phyloP scores from a whole-genome alignment of 2,797 vertebrate genomes.

The Chromis chromis region DNA sequence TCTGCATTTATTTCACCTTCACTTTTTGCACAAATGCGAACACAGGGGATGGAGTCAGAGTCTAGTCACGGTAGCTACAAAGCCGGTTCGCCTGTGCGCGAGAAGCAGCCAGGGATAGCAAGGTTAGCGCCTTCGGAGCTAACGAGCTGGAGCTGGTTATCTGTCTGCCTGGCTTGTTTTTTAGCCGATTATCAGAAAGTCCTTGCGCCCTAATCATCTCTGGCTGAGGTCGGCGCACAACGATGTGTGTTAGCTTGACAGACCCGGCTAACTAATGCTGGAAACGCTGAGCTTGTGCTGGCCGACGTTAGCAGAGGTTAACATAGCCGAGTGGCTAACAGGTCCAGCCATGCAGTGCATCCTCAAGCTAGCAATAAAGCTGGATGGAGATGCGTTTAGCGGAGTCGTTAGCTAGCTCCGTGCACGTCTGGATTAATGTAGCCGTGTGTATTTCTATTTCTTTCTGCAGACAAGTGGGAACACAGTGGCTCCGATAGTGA shows the following conservation, averaged over 20 bases:
- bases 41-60: too few species aligned
- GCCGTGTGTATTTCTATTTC: background rate
- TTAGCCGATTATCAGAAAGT: conserved; percentile 80
- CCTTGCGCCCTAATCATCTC: conserved; percentile 70
- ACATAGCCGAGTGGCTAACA: conserved; percentile 39
- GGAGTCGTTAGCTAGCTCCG: conserved; percentile 3
- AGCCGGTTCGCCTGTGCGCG: background rate
- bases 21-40: background rate
- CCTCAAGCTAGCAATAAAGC: conserved; percentile 33
- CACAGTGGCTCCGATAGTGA: too few species aligned
- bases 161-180: conserved; percentile 65
- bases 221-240: conserved; percentile 54
- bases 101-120: conserved; percentile 48
- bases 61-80: accelerated
- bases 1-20: background rate
- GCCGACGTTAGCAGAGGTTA: conserved; percentile 30
- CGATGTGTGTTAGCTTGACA: conserved; percentile 41
- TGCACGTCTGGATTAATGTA: conserved; percentile 23
- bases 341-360: conserved; percentile 48
- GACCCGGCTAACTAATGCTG: background rate
- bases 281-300: background rate
- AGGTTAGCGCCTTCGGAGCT: conserved; percentile 71
- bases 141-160: conserved; percentile 66
- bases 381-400: conserved; percentile 19
- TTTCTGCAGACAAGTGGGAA: accelerated